Base-by-base conservation (phyloP, 1,140 invertebrate species). In the Akabosia matsudoensis region DNA sequence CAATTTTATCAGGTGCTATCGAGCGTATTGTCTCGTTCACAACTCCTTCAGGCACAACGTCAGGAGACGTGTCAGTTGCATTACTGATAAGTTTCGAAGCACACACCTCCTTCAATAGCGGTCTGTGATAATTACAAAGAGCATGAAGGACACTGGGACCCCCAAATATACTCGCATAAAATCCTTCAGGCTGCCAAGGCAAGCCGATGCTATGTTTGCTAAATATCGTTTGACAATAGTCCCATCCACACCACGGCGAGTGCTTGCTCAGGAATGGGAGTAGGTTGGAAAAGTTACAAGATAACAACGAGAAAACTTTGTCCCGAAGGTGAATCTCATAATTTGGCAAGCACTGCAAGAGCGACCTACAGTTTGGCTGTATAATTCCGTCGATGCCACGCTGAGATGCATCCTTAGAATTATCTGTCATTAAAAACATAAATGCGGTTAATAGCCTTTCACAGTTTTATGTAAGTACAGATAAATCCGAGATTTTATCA, bases 231-330 rank as follows among this genome's bases (percentile, higher is more conserved):
- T 80, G 79, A 28, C 79, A 80, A 26, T 74, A 45, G 14, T 76
- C 75, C 79, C 79, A 80, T 3, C 79, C 79, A 72, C 79, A 80
- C 79, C 79, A 80, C 0, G 67, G 26, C 0, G 72, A 73, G 34
- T 56, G 70, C 28, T 33, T 31, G n/a, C n/a, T 26, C n/a, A 77
- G 34, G 24, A 77, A 77, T 33, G 76, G 45, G 34, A 77, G 51
- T 18, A 77, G 61, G 70, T 45, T 45, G 31, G 73, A 70, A 7
- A 34, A 74, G 33, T 77, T 77, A 34, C 76, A 77, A 10, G 76
- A 70, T 0, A 77, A 31, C 33, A 77, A 28, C n/a, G 22, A 13
- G 1, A 45, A 72, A 2, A 67, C 61, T 30, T 30, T 28, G 10
- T 67, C 61, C 31, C 30, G 2, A 10, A 67, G 31, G 3, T 28